Evolutionary conservation across 2,113 vertebrate species (phyloP).

Genomic region (Morone chrysops): DNA sequence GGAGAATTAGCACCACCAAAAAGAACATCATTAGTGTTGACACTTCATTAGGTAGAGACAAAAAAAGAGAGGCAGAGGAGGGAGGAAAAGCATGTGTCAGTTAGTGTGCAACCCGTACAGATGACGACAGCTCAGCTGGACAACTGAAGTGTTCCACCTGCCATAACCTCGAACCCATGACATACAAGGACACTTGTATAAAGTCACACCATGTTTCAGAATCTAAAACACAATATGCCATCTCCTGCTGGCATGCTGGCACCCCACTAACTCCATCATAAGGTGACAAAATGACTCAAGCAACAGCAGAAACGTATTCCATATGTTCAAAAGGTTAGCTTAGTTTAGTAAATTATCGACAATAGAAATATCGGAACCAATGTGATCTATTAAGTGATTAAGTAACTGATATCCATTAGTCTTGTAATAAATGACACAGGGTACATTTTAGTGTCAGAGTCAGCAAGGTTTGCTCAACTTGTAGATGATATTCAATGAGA

Average conservation of each 20-base stretch:
- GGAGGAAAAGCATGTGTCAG: slow-evolving; percentile 35
- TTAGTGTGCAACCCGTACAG: slow-evolving; percentile 29
- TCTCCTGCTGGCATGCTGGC: slow-evolving; percentile 46
- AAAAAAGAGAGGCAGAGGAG: neutral
- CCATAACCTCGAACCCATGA: slow-evolving; percentile 27
- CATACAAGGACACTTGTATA: slow-evolving; percentile 45
- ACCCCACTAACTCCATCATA: slow-evolving; percentile 20
- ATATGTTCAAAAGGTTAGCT: neutral
- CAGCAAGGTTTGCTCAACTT: neutral
- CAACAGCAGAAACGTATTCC: neutral
- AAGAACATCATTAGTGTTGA: slow-evolving; percentile 60
- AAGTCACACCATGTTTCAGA: slow-evolving; percentile 31
- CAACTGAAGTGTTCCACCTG: slow-evolving; percentile 37
- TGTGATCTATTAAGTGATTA: neutral
- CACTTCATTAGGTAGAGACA: slow-evolving; percentile 55
- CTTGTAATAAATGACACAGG: neutral
- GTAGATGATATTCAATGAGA: neutral
- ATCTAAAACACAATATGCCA: slow-evolving; percentile 38
- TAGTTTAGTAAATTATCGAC: neutral
- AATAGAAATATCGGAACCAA: neutral
- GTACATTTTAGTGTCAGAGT: neutral
- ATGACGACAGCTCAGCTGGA: slow-evolving; percentile 45
- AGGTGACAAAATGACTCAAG: slow-evolving; percentile 39
- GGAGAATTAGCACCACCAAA: slow-evolving; percentile 48
- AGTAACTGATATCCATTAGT: neutral